Evolutionary conservation across 2,888 invertebrate genomes (phyloP).

Genomic region (Azorinus chamasolen): DNA sequence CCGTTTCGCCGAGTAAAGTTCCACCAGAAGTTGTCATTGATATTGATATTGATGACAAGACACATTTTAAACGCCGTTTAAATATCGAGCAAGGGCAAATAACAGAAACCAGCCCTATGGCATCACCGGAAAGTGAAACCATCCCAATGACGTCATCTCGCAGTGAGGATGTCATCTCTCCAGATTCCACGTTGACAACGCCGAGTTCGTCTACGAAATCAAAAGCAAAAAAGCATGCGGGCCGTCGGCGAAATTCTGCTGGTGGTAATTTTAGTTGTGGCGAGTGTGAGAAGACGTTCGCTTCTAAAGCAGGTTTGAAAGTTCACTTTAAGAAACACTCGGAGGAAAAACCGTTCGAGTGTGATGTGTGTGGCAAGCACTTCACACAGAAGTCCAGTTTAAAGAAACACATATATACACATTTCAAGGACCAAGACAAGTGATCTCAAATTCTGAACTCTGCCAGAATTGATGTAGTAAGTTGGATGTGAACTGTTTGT

Average conservation of each 20-base stretch:
- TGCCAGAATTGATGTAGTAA: too few relatives aligned
- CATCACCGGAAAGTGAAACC: neutral
- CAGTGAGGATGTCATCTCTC: neutral
- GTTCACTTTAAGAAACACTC: slow-evolving; percentile 52
- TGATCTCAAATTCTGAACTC: neutral
- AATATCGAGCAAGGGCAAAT: neutral
- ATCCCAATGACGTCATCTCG: neutral
- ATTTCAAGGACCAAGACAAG: slow-evolving; percentile 24
- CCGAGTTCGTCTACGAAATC: neutral
- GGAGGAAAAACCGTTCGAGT: slow-evolving; percentile 54
- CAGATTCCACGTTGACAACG: neutral
- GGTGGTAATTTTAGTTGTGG: slow-evolving; percentile 39
- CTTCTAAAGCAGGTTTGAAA: slow-evolving; percentile 35
- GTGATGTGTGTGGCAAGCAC: slow-evolving; percentile 60
- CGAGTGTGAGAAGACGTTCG: slow-evolving; percentile 53
- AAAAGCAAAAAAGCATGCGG: neutral
- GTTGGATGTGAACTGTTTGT: too few relatives aligned
- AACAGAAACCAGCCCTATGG: neutral
- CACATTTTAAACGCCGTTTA: neutral
- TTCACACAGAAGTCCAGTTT: slow-evolving; percentile 48
- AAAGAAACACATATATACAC: slow-evolving; percentile 55
- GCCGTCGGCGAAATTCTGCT: neutral
- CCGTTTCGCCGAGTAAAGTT: slow-evolving; percentile 28
- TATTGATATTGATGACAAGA: slow-evolving; percentile 35
- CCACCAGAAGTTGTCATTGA: slow-evolving; percentile 46